Evolutionary conservation across 1,140 invertebrate species (phyloP).

Genomic region (Brachionus paranguensis): DNA sequence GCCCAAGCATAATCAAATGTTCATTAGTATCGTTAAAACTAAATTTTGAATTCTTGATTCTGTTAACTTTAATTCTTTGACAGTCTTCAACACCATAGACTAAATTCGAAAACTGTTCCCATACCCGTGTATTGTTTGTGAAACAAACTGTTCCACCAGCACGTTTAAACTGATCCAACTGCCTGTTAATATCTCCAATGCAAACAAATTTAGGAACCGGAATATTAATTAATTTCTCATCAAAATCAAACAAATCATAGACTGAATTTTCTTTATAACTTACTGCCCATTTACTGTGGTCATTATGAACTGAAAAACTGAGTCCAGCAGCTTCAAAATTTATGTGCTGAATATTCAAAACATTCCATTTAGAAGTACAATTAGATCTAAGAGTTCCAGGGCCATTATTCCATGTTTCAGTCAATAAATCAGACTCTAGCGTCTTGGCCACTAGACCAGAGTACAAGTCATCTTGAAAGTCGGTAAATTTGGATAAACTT

Average conservation of each 20-base stretch:
- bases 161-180: constrained; percentile 37
- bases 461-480: constrained; percentile 37
- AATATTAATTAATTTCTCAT: neutral
- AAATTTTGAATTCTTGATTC: neutral
- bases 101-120: constrained; percentile 12
- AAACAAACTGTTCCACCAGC: constrained; percentile 35
- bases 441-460: neutral
- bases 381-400: constrained; percentile 21
- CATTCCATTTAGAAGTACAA: constrained; percentile 20
- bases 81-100: constrained; percentile 1
- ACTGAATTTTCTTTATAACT: neutral
- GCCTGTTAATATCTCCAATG: constrained; percentile 30
- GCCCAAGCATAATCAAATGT: neutral
- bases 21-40: neutral
- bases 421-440: constrained; percentile 20
- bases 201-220: neutral
- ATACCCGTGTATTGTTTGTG: neutral
- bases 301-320: constrained; percentile 27
- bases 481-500: constrained; percentile 25
- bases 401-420: constrained; percentile 38
- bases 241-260: neutral
- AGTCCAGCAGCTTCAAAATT: neutral
- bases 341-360: constrained; percentile 10
- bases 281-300: constrained; percentile 37
- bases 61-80: neutral